Percentiles rank a stretch among this genome's conserved stretches.
phyloP scores from a whole-genome alignment of 2,888 invertebrate genomes.

The Ceraclea dissimilis region DNA sequence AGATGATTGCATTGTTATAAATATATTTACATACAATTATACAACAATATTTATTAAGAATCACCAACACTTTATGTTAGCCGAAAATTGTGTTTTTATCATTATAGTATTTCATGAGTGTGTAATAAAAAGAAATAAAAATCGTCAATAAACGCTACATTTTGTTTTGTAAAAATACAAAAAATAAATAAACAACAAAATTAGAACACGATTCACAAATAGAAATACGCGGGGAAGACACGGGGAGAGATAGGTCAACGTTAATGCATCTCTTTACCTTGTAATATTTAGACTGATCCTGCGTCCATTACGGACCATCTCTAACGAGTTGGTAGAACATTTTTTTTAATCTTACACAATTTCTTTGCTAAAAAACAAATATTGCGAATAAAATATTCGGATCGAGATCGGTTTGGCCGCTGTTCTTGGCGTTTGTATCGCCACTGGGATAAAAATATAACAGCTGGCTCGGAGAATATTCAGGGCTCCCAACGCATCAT shows the following conservation, averaged over 20 bases:
- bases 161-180: neutral
- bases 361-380: constrained; percentile 18
- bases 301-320: constrained; percentile 23
- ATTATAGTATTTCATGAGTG: neutral
- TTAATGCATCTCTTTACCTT: constrained; percentile 25
- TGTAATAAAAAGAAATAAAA: neutral
- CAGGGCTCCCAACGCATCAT: constrained; percentile 46
- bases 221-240: constrained; percentile 2
- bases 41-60: neutral
- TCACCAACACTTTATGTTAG: constrained; percentile 4
- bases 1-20: constrained; percentile 31
- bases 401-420: constrained; percentile 29
- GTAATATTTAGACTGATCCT: constrained; percentile 22
- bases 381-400: constrained; percentile 8
- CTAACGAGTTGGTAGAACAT: constrained; percentile 23
- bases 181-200: constrained; percentile 2
- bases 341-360: constrained; percentile 16
- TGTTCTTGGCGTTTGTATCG: constrained; percentile 35
- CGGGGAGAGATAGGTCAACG: constrained; percentile 17
- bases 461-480: constrained; percentile 37
- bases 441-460: constrained; percentile 48
- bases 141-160: neutral
- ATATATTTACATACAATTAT: neutral
- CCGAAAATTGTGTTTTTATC: neutral
- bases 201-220: constrained; percentile 8